phyloP scores from a whole-genome alignment of 2,888 invertebrate species.

The Mesorhabditis spiculigera region DNA sequence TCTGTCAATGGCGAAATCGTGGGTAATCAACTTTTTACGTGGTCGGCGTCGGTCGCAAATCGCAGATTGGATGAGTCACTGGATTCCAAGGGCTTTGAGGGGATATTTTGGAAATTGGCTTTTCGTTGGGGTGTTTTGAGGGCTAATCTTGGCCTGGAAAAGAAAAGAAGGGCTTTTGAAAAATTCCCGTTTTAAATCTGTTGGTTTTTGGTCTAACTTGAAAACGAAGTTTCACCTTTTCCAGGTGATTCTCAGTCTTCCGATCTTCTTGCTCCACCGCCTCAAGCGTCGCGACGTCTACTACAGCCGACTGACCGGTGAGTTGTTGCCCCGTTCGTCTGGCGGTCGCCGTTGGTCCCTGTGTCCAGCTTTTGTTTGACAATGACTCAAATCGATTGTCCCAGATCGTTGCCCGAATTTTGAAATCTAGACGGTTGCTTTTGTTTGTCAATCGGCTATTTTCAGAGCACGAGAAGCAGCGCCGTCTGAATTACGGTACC shows the following conservation, averaged over 20 bases:
- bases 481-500: conserved; percentile 26
- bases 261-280: conserved; percentile 56
- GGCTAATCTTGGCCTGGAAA: not conserved
- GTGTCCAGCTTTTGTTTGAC: no score
- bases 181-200: not conserved
- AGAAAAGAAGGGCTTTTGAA: not conserved
- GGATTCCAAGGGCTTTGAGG: not conserved
- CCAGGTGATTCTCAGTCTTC: conserved; percentile 53
- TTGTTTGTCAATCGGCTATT: not conserved
- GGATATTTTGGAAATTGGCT: not conserved
- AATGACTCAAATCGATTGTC: no score
- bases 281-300: conserved; percentile 41
- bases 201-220: not conserved
- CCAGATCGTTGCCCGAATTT: no score
- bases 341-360: no score
- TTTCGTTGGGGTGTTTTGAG: not conserved
- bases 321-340: not conserved
- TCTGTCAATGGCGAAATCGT: not conserved
- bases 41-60: not conserved
- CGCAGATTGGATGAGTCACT: not conserved
- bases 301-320: conserved; percentile 1
- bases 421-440: not conserved
- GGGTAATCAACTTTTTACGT: not conserved
- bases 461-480: conserved; percentile 42
- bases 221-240: conserved; percentile 15